Base-by-base conservation (phyloP, 2,797 vertebrate species). In the Potorous gilbertii region DNA sequence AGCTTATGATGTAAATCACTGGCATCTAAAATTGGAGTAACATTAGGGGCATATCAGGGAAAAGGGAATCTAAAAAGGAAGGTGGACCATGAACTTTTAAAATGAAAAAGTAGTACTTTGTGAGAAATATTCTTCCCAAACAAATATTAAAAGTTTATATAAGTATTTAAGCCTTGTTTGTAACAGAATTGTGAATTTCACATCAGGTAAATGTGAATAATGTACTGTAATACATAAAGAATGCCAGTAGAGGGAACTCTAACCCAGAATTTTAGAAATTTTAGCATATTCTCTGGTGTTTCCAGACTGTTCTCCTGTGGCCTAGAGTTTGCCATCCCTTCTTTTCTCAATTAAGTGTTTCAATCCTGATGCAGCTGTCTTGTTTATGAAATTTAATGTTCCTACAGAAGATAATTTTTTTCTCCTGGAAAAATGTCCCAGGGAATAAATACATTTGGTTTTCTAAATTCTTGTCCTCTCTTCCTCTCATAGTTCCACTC, bases 211-310 rank as follows among this genome's bases (percentile, higher is more conserved):
- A 11, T 92, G 56, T 52, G 74, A 92, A 59, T 27, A 50, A 40
- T 34, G 18, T 56, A 66, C 10, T 87, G 94, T 55, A 95, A 0
- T 95, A 94, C 96, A 54, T 5, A 94, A 90, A 4, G 12, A 62
- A 92, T 50, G 92, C 98, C 98, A 98, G 95, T 93, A 98, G 98
- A 97, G 93, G 98, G 98, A 96, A 97, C 98, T 98, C 98, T 97
- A 94, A 91, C 0, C 98, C 97, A 89, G 55, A 55, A 46, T 95
- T 97, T 98, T 97, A 96, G 93, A 98, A 94, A 81, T 31, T 94
- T 34, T 93, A 55, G 27, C 55, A 12, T 5, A 28, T 0, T 0
- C 5, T 29, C 14, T 27, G 6, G 4, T 54, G 62, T 29, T 46
- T 4, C 31, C 14, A 29, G 13, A 91, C 21, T 29, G 93, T 87